Evolutionary conservation across 2,797 vertebrate genomes (phyloP).

Genomic region (Graptemys geographica): DNA sequence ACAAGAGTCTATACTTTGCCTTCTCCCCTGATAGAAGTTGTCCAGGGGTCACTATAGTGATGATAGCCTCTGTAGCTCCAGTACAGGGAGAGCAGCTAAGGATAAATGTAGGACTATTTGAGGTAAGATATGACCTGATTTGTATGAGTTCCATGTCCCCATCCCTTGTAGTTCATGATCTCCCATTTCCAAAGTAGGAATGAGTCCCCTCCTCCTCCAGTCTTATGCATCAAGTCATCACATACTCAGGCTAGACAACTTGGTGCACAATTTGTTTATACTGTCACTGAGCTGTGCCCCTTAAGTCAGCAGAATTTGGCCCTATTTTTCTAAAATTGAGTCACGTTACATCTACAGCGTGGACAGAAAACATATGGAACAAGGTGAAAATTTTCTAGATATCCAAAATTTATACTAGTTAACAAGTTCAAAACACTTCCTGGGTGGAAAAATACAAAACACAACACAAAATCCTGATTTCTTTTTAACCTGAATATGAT

Average conservation of each 20-base stretch:
- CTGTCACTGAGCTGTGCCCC: background rate
- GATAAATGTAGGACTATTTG: background rate
- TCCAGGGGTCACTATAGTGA: background rate
- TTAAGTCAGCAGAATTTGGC: background rate
- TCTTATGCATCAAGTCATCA: background rate
- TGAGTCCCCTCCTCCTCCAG: background rate
- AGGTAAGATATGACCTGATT: background rate
- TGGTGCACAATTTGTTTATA: background rate
- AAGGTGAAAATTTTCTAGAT: background rate
- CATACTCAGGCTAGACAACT: background rate
- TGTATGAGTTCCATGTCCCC: background rate
- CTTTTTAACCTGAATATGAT: background rate
- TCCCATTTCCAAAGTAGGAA: background rate
- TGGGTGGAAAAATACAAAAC: background rate
- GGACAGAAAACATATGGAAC: background rate
- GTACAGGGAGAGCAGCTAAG: background rate
- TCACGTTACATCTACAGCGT: background rate
- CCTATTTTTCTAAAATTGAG: background rate
- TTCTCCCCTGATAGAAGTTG: background rate
- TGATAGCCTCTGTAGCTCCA: background rate
- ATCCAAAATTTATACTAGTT: background rate
- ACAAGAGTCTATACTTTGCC: background rate
- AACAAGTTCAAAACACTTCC: background rate
- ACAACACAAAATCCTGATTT: background rate
- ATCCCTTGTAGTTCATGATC: background rate